Conservation (phyloP, 2,797 vertebrate genomes). For the Mormyrus hasselquistii region DNA sequence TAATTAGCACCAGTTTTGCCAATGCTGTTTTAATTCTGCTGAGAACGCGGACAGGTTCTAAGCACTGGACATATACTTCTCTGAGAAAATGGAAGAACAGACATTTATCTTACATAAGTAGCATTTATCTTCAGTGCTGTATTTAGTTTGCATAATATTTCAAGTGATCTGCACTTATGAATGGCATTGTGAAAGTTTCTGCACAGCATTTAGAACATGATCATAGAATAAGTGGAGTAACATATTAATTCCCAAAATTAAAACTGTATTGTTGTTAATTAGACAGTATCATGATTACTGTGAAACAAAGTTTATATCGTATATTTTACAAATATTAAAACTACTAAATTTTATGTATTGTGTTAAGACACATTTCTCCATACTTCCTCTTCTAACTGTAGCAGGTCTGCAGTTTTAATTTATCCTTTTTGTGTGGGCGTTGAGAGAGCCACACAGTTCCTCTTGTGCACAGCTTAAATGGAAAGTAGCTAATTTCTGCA, state of each 20-base stretch:
- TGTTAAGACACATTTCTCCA: conserved; percentile 22
- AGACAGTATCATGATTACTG: background rate
- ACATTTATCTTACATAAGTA: background rate
- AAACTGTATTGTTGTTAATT: background rate
- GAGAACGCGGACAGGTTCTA: background rate
- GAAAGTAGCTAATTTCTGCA: conserved; percentile 28
- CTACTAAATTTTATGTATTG: background rate
- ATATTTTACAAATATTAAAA: background rate
- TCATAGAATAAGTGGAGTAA: background rate
- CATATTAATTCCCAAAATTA: background rate
- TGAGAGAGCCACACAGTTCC: conserved; percentile 38
- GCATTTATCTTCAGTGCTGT: background rate
- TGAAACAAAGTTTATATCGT: background rate
- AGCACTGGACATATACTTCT: background rate
- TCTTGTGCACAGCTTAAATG: conserved; percentile 32
- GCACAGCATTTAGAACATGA: background rate
- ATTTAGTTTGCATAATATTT: background rate
- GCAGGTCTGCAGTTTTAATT: conserved; percentile 40
- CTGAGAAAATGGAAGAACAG: background rate
- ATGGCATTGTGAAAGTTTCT: background rate
- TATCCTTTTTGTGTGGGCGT: conserved; percentile 38
- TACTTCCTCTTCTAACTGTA: conserved; percentile 46
- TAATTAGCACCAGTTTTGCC: background rate
- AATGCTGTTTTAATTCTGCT: background rate
- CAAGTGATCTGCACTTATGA: background rate